Conservation (phyloP, 2,888 invertebrate species). For the Sepiola atlantica region DNA sequence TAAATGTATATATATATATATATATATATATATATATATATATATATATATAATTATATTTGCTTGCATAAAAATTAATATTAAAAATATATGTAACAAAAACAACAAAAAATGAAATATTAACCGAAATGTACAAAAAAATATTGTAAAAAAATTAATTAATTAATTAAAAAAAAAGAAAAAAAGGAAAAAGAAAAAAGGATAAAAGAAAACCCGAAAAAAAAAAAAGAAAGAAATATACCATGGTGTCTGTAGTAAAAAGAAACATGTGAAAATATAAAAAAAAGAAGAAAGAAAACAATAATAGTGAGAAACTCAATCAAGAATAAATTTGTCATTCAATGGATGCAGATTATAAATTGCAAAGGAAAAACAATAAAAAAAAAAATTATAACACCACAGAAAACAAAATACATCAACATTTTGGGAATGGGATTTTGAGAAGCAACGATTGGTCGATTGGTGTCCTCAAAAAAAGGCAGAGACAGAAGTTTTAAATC, state of each 20-base stretch:
- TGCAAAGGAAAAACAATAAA: not conserved
- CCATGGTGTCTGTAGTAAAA: not conserved
- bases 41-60: not conserved
- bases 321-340: not conserved
- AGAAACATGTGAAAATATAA: not conserved
- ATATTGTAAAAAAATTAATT: not conserved
- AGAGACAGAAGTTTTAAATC: not conserved
- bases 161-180: not conserved
- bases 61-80: too few species aligned
- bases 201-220: too few species aligned
- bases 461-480: not conserved
- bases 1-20: too few species aligned
- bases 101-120: not conserved
- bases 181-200: not conserved
- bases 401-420: not conserved
- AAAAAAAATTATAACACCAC: not conserved
- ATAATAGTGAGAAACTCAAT: not conserved
- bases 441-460: not conserved
- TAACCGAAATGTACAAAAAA: not conserved
- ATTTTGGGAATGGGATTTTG: not conserved
- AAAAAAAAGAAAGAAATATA: too few species aligned
- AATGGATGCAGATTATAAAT: not conserved
- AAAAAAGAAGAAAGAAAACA: not conserved
- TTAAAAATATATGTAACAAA: not conserved
- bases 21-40: too few species aligned